These are phyloP conservation scores for Brachyptera risi DNA, from an alignment of 2,888 invertebrate species.

Conservation along the genomic window DNA sequence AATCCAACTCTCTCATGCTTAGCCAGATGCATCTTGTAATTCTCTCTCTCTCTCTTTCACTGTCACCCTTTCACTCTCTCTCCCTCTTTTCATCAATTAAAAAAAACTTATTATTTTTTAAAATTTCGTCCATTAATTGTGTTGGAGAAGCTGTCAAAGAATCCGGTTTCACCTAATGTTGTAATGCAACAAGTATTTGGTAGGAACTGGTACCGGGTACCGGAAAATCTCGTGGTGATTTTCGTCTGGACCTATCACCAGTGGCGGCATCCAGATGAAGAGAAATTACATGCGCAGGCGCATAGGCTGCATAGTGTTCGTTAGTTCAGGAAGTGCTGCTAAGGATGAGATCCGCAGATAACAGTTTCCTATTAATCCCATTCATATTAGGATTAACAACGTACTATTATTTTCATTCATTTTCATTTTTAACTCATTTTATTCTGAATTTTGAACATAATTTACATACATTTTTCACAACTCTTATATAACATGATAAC, in stretches of 20 bases:
- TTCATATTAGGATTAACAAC: too few relatives aligned
- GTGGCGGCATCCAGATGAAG: neutral
- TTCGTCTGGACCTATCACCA: constrained; percentile 1
- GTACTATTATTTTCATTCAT: too few relatives aligned
- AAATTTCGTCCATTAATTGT: constrained; percentile 18
- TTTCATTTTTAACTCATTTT: too few relatives aligned
- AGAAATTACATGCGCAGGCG: neutral
- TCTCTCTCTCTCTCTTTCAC: neutral
- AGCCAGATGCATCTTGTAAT: too few relatives aligned
- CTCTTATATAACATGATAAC: too few relatives aligned
- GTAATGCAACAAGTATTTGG: constrained; percentile 16
- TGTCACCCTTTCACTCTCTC: neutral
- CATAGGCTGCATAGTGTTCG: too few relatives aligned
- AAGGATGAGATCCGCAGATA: neutral
- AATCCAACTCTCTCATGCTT: too few relatives aligned
- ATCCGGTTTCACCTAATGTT: constrained; percentile 12
- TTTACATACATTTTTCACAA: too few relatives aligned
- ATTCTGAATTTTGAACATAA: too few relatives aligned
- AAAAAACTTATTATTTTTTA: neutral
- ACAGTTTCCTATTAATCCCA: too few relatives aligned
- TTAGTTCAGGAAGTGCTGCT: neutral
- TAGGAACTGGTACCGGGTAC: constrained; percentile 15
- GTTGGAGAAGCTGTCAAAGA: constrained; percentile 1
- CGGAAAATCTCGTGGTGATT: constrained; percentile 10
- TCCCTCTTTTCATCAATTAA: neutral